Evolutionary conservation across 2,113 vertebrate species (phyloP).

Genomic region (Scopus umbretta): DNA sequence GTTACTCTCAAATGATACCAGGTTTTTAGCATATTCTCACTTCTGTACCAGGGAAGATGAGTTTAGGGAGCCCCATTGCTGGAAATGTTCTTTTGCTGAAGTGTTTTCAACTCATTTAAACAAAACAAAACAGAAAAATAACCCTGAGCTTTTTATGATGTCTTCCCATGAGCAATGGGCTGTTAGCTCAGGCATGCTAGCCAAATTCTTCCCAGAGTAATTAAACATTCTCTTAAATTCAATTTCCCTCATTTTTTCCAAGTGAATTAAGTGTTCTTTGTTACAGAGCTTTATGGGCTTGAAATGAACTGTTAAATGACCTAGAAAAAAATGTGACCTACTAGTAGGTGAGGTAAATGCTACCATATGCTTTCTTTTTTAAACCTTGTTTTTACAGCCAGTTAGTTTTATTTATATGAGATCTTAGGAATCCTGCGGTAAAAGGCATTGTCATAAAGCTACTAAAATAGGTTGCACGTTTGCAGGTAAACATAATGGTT

Average conservation of each 20-base stretch:
- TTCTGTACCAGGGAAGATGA: not conserved
- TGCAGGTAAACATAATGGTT: not conserved
- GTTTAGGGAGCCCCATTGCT: not conserved
- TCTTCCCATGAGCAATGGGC: not conserved
- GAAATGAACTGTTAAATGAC: not conserved
- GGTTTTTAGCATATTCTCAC: not conserved
- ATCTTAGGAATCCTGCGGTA: not conserved
- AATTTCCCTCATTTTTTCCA: not conserved
- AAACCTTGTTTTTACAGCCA: not conserved
- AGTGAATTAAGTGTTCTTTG: not conserved
- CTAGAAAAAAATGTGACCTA: not conserved
- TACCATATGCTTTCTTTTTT: not conserved
- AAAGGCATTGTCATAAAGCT: not conserved
- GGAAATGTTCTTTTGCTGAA: not conserved
- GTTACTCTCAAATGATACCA: not conserved
- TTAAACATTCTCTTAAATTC: not conserved
- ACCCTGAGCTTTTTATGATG: not conserved
- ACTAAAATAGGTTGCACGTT: not conserved
- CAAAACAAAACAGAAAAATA: not conserved
- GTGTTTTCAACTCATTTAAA: not conserved
- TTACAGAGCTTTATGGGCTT: not conserved
- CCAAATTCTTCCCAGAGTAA: not conserved
- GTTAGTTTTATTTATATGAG: not conserved
- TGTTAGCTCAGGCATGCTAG: not conserved
- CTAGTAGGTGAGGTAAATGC: not conserved